Evolutionary conservation across 2,888 invertebrate genomes (phyloP), one percentile per base, ranked within the genome.

Genomic region (Agapetus fuscipes): DNA sequence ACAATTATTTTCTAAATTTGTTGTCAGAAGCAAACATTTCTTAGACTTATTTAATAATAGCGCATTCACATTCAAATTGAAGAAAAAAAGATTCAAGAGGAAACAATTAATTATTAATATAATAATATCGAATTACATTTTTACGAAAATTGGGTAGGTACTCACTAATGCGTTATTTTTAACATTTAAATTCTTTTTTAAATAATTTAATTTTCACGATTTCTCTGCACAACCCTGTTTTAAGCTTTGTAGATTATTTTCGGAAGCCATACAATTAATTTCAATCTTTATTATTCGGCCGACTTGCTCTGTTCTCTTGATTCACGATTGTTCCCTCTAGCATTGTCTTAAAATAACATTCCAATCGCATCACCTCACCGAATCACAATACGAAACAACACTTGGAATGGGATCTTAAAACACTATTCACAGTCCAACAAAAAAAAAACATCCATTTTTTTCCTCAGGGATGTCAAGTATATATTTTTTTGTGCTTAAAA

Each of bases 261-360:
- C 38, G 29, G 41, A 34, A 14, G 41, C 31, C 26, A 29, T 29
- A 35, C 34, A 45, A 41, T 45, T 41, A 41, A 45, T 45, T 41
- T 38, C 31, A 35, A 38, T 45, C 39, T 44, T 40, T 44, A 40
- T 39, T 37, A 35, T 31, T 29, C 28, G 25, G 14, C 27, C 36
- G 30, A 28, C 27, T 37, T 25, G 33, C 40, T 40, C 39, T 44
- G 45, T 45, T 45, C 35, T 26, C 17, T n/a, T n/a, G 37, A 20
- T 30, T 14, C 20, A 20, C 32, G 35, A 41, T 38, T 41, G 43
- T 43, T 39, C 14, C 15, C 17, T 15, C 13, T n/a, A 15, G 15
- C 25, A 37, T 11, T 33, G 37, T 40, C 40, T 37, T 41, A 41
- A 11, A 31, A 11, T 20, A 17, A 45, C 41, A 32, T 28, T 38